Base-by-base conservation (phyloP, 2,797 vertebrate genomes). In the Oreonectes daqikongensis region DNA sequence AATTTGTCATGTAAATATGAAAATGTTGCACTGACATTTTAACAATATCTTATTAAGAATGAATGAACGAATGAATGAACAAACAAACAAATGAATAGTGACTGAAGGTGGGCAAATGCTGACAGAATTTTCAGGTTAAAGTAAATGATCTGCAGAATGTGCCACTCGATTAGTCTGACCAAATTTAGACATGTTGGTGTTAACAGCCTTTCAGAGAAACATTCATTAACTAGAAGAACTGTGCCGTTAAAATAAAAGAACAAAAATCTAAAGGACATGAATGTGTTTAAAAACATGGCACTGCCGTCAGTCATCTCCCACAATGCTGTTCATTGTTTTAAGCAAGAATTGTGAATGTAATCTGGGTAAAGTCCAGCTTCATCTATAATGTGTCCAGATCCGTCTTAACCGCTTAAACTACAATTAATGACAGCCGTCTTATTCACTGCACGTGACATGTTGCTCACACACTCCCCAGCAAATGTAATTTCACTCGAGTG, bases 371-470 rank as follows among this genome's bases (percentile, higher is more conserved):
- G 60, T 63, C 66, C 52, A 32, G 71, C 26, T 38, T 74, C 38
- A 64, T 79, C 67, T 75, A 26, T 75, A 79, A 77, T 77, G 44
- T 38, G 53, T 17, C 44, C 38, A 46, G 55, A 63, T 69, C 65
- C 35, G 46, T 6, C 17, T 50, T 32, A 59, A 55, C n/a, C 59
- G 50, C 15, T 63, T 35, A n/a, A 30, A 60, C 40, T 11, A 9
- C 57, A 65, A 26, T 69, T 67, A 79, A 42, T 48, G 40, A 73
- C 11, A 44, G 55, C 15, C 18, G 20, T 50, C 35, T 76, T 63
- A 71, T 66, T 76, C 28, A 66, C n/a, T 53, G 42, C 32, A 48
- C 5, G 8, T 72, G 20, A 17, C 59, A 64, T 28, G 38, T 38
- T 50, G 17, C 11, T 22, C 38, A 75, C 18, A 52, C 18, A 48